Base-by-base conservation (phyloP, 2,888 invertebrate genomes). In the Apamea sordens region DNA sequence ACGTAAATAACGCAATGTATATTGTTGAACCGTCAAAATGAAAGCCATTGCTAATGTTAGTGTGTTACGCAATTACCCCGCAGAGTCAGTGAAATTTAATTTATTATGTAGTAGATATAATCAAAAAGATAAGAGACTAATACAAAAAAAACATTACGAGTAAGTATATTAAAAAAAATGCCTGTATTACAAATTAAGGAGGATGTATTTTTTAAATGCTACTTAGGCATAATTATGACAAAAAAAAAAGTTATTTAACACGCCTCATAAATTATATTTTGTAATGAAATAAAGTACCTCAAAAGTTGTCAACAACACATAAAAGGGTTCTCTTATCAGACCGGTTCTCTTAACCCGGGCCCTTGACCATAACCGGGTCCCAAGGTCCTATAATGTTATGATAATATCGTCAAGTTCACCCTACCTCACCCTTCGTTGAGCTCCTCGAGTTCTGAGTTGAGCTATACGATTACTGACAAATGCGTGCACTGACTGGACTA, bases 351-450 rank as follows among this genome's bases (percentile, higher is more conserved):
- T 71, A 53, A 71, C 24, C 50, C 18, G 15, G 44, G 59, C 18
- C 69, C 69, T 71, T 78, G 78, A 67, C 50, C 59, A 56, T 21
- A 61, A 65, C 32, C 50, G 15, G 24, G 44, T 7, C 7, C 11
- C 70, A 83, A 81, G 81, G 79, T 71, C 59, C 36, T 32, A 28
- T 7, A 53, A 67, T 36, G 2, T 53, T 59, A 15, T 69, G 21
- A 32, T 41, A 64, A 65, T 64, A 32, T 82, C 50, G 11, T n/a
- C 44, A 47, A 77, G 41, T 56, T 83, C 44, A 64, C 77, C 69
- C 69, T 61, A 32, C 11, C 44, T 76, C 18, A 76, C 80, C 76
- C 63, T 83, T 4, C 11, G 56, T 59, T 59, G 11, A n/a, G 56
- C 56, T n/a, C 11, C 53, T n/a, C 4, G n/a, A n/a, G 24, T n/a